These are phyloP conservation scores for Eupsittula cactorum DNA, from an alignment of 2,113 vertebrate species.

Conservation along the genomic window DNA sequence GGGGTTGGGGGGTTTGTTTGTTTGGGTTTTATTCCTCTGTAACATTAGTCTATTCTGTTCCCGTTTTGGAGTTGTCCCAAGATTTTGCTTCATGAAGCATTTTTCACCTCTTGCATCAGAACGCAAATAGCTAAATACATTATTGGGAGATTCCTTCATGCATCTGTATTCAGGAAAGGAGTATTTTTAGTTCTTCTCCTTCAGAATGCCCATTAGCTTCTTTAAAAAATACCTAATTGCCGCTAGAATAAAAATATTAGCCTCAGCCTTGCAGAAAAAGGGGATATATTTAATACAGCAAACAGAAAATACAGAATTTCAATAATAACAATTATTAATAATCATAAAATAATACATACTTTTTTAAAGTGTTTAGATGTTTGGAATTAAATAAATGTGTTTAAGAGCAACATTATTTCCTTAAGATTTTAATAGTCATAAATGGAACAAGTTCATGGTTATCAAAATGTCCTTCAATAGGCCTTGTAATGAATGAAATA, in stretches of 20 bases:
- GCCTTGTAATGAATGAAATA: background rate
- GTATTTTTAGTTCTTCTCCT: background rate
- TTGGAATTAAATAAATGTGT: background rate
- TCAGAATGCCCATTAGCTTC: background rate
- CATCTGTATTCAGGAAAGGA: background rate
- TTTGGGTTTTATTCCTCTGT: background rate
- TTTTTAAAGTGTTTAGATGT: background rate
- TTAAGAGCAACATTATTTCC: background rate
- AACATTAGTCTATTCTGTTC: background rate
- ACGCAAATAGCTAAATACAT: background rate
- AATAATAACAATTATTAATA: background rate
- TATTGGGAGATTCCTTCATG: background rate
- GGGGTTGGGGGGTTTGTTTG: no score
- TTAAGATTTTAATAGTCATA: background rate
- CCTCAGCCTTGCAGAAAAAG: background rate
- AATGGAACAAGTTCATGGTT: background rate
- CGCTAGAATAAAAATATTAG: background rate
- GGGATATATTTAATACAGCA: background rate
- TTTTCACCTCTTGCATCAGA: background rate
- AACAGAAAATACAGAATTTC: background rate
- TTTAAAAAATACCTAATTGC: background rate
- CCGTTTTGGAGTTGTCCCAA: background rate
- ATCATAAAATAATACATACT: background rate
- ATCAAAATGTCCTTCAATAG: background rate
- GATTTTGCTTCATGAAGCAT: background rate